These are phyloP conservation scores for Andricus quercusramuli DNA, from an alignment of 2,888 invertebrate species.

Conservation along the genomic window DNA sequence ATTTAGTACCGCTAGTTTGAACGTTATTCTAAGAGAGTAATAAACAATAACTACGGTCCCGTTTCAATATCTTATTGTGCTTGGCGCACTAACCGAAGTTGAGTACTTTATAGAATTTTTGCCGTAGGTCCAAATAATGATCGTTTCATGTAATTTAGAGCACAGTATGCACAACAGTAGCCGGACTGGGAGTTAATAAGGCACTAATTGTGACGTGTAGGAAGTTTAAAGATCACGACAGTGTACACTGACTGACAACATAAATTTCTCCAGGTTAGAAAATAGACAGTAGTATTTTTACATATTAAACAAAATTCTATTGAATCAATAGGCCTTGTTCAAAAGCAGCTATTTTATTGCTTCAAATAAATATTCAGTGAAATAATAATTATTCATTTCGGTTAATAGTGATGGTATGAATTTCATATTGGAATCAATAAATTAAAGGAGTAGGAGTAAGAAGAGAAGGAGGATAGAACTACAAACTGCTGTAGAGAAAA, in stretches of 20 bases:
- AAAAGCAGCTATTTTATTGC: too few relatives aligned
- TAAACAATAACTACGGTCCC: constrained; percentile 34
- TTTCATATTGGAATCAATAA: too few relatives aligned
- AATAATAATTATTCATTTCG: too few relatives aligned
- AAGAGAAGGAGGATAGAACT: too few relatives aligned
- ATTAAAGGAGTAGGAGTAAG: too few relatives aligned
- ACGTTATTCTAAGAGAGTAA: constrained; percentile 40
- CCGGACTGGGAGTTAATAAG: constrained; percentile 25
- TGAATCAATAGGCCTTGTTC: too few relatives aligned
- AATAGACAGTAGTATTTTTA: background rate
- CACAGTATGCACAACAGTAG: constrained; percentile 25
- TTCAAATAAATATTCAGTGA: too few relatives aligned
- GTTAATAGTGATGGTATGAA: too few relatives aligned
- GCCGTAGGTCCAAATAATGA: background rate
- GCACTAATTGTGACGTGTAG: constrained; percentile 27
- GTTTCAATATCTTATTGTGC: constrained; percentile 31
- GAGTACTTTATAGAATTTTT: constrained; percentile 35
- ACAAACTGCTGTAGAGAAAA: too few relatives aligned
- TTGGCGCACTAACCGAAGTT: background rate
- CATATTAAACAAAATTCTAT: too few relatives aligned
- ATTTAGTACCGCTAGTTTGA: constrained; percentile 39
- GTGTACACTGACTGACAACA: constrained; percentile 25
- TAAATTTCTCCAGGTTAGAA: constrained; percentile 13
- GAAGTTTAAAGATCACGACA: constrained; percentile 31
- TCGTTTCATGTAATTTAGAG: constrained; percentile 32